Conservation (phyloP, 1,140 invertebrate genomes). For the Drosophila pandora region DNA sequence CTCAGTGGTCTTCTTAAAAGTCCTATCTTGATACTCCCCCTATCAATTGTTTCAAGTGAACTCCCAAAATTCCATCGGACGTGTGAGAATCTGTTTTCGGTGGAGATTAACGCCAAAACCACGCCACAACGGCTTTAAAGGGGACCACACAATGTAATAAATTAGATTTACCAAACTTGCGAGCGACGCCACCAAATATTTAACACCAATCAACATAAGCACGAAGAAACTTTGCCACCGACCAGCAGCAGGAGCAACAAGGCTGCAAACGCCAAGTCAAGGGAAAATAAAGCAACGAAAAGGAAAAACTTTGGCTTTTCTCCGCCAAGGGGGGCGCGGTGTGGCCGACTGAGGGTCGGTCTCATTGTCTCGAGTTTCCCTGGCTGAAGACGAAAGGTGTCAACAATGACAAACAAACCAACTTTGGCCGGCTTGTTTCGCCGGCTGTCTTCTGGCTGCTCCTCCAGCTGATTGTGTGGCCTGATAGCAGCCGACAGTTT, state of each 20-base stretch:
- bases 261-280: constrained; percentile 1
- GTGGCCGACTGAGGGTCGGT: constrained; percentile 11
- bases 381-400: constrained; percentile 72
- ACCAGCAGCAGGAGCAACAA: constrained; percentile 17
- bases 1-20: no score
- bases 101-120: constrained; percentile 49
- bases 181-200: constrained; percentile 71
- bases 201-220: constrained; percentile 75
- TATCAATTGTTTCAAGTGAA: neutral
- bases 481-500: constrained; percentile 47
- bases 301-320: constrained; percentile 67
- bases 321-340: neutral
- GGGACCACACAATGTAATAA: constrained; percentile 67
- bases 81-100: constrained; percentile 3
- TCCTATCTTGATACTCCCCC: no score
- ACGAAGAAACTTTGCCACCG: constrained; percentile 21
- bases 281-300: constrained; percentile 38
- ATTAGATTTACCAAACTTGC: constrained; percentile 74
- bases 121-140: constrained; percentile 53
- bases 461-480: constrained; percentile 49
- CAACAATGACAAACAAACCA: constrained; percentile 81
- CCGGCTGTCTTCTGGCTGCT: constrained; percentile 8
- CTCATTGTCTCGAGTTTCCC: constrained; percentile 56
- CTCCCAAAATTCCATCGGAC: neutral
- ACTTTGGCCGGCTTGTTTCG: constrained; percentile 62